A percentile compares a stretch with the other conserved stretches of the same genome.
phyloP scores from a whole-genome alignment of 2,797 vertebrate genomes.

The Amniataba percoides region DNA sequence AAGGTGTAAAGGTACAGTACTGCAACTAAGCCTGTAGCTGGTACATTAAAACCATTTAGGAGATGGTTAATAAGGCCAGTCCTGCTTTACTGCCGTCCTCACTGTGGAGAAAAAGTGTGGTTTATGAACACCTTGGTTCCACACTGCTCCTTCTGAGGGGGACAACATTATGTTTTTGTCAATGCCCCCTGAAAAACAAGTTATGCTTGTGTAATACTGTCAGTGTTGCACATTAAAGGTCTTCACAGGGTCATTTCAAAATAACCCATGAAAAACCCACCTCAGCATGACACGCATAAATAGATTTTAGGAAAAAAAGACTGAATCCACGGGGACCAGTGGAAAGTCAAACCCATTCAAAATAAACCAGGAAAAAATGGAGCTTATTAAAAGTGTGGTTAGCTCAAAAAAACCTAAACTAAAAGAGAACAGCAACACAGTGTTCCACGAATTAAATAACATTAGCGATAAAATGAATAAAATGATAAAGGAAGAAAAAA shows the following conservation, averaged over 20 bases:
- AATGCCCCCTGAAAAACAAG: neutral
- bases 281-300: neutral
- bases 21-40: neutral
- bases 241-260: too few relatives aligned
- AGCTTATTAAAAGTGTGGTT: too few relatives aligned
- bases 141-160: too few relatives aligned
- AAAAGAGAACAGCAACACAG: too few relatives aligned
- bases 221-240: too few relatives aligned
- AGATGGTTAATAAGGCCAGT: neutral
- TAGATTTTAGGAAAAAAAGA: neutral
- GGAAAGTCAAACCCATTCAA: neutral
- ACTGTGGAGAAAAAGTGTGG: neutral
- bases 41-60: conserved; percentile 3
- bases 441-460: too few relatives aligned
- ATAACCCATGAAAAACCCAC: neutral
- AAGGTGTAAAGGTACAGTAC: conserved; percentile 11
- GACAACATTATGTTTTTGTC: neutral
- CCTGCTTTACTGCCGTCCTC: neutral
- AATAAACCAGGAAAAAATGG: neutral
- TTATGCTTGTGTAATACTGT: neutral
- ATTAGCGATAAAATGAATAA: too few relatives aligned
- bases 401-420: too few relatives aligned
- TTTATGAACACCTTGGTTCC: neutral
- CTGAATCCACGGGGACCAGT: neutral
- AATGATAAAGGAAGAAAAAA: too few relatives aligned